phyloP scores from a whole-genome alignment of 2,797 vertebrate genomes.

The Dermochelys coriacea region DNA sequence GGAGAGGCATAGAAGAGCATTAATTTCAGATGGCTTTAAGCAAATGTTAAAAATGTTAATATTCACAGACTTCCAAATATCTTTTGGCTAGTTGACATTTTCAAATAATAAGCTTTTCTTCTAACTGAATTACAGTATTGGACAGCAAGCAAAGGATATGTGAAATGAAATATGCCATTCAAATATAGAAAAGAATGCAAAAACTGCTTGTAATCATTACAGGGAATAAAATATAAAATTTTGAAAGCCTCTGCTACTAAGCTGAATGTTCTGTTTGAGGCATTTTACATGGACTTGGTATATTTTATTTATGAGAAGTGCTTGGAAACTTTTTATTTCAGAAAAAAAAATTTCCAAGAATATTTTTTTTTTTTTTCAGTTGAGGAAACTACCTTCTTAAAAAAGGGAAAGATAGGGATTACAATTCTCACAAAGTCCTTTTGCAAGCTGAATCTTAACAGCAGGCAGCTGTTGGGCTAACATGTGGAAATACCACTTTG shows the following conservation, averaged over 20 bases:
- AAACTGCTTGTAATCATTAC: conserved; percentile 51
- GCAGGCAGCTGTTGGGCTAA: neutral
- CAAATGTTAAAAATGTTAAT: conserved; percentile 82
- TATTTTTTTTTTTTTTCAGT: conserved; percentile 54
- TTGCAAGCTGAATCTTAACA: conserved; percentile 44
- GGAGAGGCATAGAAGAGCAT: conserved; percentile 54
- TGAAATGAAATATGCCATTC: conserved; percentile 78
- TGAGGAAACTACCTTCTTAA: conserved; percentile 59
- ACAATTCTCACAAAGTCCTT: conserved; percentile 22
- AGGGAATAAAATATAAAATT: conserved; percentile 47
- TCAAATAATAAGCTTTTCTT: conserved; percentile 72
- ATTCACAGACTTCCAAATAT: conserved; percentile 76
- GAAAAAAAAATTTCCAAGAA: neutral
- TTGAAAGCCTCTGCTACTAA: conserved; percentile 34
- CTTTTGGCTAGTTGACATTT: conserved; percentile 81
- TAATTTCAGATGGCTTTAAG: conserved; percentile 80
- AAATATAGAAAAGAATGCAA: conserved; percentile 49
- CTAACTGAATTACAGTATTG: conserved; percentile 68
- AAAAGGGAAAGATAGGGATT: conserved; percentile 38
- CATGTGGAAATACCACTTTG: conserved; percentile 12
- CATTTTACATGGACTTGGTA: conserved; percentile 5
- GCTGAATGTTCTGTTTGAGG: conserved; percentile 44
- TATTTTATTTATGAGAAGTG: conserved; percentile 49
- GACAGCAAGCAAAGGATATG: conserved; percentile 63
- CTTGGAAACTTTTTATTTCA: conserved; percentile 39